phyloP scores from a whole-genome alignment of 1,140 invertebrate species.

The Ruditapes philippinarum region DNA sequence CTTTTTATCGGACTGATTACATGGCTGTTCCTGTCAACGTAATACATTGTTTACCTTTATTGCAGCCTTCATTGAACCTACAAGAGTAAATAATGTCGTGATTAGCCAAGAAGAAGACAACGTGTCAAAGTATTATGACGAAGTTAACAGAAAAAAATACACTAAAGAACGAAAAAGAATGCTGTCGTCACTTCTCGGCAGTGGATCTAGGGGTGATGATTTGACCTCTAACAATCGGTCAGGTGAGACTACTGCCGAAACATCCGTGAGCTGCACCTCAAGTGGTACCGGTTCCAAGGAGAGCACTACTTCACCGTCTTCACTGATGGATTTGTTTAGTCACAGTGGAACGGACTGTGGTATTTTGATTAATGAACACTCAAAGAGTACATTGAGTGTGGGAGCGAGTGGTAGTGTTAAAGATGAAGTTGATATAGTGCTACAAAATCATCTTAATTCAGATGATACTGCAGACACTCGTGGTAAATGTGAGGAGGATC shows the following conservation, averaged over 20 bases:
- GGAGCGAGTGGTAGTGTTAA: conserved; percentile 59
- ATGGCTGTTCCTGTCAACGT: no score
- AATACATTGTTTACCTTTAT: no score
- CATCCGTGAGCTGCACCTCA: not conserved
- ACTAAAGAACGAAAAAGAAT: conserved; percentile 67
- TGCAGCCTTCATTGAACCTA: conserved; percentile 70
- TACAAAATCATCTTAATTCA: not conserved
- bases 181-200: conserved; percentile 68
- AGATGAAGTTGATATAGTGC: conserved; percentile 11
- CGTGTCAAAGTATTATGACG: conserved; percentile 67
- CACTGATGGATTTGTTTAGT: not conserved
- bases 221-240: not conserved
- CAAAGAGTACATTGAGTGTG: conserved; percentile 31
- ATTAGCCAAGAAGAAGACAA: conserved; percentile 61
- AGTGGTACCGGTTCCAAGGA: not conserved
- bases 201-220: conserved; percentile 40
- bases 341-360: conserved; percentile 1
- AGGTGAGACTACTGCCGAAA: not conserved
- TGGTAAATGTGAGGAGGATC: not conserved
- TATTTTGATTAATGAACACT: conserved; percentile 10
- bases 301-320: conserved; percentile 9
- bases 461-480: not conserved
- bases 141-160: conserved; percentile 71
- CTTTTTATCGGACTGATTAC: not conserved
- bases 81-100: conserved; percentile 22